Base-by-base conservation (phyloP, 2,797 vertebrate species). In the Helarctos malayanus region DNA sequence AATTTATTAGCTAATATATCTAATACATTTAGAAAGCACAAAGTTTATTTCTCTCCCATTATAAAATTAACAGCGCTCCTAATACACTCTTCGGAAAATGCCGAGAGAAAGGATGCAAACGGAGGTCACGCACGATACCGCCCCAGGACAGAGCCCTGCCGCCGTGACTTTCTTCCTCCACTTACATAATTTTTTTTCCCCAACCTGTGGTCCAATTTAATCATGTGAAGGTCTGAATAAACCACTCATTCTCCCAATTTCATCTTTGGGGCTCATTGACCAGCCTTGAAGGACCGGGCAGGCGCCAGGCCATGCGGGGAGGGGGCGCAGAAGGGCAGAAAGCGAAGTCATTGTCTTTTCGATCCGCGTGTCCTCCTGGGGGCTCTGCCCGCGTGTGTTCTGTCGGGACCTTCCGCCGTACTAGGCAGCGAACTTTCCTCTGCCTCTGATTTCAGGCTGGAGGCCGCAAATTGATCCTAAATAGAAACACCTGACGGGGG, bases 381-480 rank as follows among this genome's bases (percentile, higher is more conserved):
- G 32, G 29, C 3, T 56, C 59, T 54, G 38, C 61, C 29, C 57
- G 54, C 38, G n/a, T n/a, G n/a, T 38, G 8, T 29, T 83, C 19
- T 6, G 27, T 73, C 5, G 13, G 41, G 59, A 61, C 1, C 56
- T 91, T 81, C 54, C 3, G 4, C 52, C 32, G 9, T 7, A 3
- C 32, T 2, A 25, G 49, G 52, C 16, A 59, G 47, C 47, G 63
- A 71, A 76, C 52, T 69, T 82, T 5, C 54, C 16, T 65, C 76
- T 65, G 80, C 61, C 45, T 47, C n/a, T 5, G 10, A 32, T 86
- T 92, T 56, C 32, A 47, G 32, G 63, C 32, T 89, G 21, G 75
- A 94, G 80, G 38, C 57, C 80, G 90, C 80, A 38, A 29, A 61
- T 47, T 45, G 80, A 93, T 83, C 96, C 92, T 76, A 87, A 69